Base-by-base conservation (phyloP, 2,888 invertebrate genomes). In the Ligdia adustata region DNA sequence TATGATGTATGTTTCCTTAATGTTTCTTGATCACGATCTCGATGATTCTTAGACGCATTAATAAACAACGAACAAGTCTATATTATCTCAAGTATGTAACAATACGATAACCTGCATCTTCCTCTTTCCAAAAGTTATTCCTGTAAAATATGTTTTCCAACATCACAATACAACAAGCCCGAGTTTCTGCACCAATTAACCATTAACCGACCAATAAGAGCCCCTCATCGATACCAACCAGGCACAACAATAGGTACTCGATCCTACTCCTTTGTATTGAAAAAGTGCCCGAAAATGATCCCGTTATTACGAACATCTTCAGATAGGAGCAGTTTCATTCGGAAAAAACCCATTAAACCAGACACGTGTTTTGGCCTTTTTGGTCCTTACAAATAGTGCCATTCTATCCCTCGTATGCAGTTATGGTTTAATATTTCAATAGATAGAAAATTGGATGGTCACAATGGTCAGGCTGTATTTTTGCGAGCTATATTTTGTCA, bases 281-380 rank as follows among this genome's bases (percentile, higher is more conserved):
- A 38, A 29, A 24, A 24, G 29, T 20, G 6, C 27, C 28, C 37
- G 7, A 9, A 24, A 37, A 38, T 32, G 44, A 44, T 24, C 34
- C 22, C 9, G 46, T 46, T 46, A 46, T 46, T 46, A 39, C 39
- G 22, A 22, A 34, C 46, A 29, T 46, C 46, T 39, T 39, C 45
- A 33, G 27, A 45, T 39, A 32, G 45, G 45, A 39, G 32, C 39
- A 38, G 33, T 45, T 45, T 39, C 39, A 38, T 38, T 45, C 14
- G 12, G 28, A n/a, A n/a, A n/a, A 7, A 9, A 16, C 9, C 35
- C 11, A 37, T 37, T 43, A 43, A 35, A 37, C 35, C 11, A 7
- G 9, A 43, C 43, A 43, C 43, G 43, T 37, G 43, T 43, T 22
- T 9, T 24, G 12, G 15, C 12, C 33, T 32, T 41, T n/a, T n/a